Conservation (phyloP, 2,113 vertebrate genomes). For the Calidris pugnax region DNA sequence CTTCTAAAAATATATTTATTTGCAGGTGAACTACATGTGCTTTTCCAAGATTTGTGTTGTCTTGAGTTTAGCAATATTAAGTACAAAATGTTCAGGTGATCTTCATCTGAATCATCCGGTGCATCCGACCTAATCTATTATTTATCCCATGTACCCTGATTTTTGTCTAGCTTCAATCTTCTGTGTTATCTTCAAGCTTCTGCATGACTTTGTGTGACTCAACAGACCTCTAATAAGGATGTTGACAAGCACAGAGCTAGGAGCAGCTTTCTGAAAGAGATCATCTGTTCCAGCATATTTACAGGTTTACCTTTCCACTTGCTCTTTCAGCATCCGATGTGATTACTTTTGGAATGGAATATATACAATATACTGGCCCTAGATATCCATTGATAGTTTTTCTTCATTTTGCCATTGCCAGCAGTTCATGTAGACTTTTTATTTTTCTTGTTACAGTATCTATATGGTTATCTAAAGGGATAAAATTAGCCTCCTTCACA, state of each 20-base stretch:
- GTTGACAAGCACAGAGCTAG: not conserved
- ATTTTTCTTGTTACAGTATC: not conserved
- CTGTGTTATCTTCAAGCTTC: not conserved
- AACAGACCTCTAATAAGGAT: not conserved
- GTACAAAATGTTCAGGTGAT: not conserved
- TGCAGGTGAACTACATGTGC: not conserved
- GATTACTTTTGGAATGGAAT: not conserved
- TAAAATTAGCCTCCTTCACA: not conserved
- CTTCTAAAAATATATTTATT: not conserved
- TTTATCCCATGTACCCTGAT: not conserved
- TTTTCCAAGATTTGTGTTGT: not conserved
- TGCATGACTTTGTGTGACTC: not conserved
- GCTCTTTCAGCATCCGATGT: not conserved
- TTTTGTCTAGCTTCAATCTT: not conserved
- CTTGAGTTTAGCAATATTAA: not conserved
- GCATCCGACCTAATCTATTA: not conserved
- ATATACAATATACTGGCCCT: not conserved
- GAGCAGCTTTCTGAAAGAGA: not conserved
- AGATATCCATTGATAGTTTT: not conserved
- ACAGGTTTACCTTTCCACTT: not conserved
- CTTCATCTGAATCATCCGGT: not conserved
- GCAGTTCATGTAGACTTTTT: not conserved
- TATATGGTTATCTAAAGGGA: not conserved
- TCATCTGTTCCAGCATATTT: not conserved
- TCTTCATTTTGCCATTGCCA: not conserved